phyloP scores from a whole-genome alignment of 2,113 vertebrate species.

The Sebastes fasciatus region DNA sequence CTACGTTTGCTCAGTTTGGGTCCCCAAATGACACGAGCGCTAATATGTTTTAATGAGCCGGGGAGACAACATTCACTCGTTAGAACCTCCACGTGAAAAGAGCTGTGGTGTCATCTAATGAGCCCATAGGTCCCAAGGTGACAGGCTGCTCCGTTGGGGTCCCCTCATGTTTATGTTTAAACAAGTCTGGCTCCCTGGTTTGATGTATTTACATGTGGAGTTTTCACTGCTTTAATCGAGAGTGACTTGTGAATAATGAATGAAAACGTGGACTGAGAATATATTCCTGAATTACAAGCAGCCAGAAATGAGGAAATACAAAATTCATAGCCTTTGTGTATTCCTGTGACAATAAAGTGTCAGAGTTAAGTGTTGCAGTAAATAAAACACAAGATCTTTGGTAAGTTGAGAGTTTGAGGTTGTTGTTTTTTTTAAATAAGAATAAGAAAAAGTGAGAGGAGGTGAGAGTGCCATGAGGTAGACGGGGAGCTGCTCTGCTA shows the following conservation, averaged over 20 bases:
- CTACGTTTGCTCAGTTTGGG: conserved; percentile 32
- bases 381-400: not conserved
- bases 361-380: not conserved
- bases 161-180: conserved; percentile 18
- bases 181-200: conserved; percentile 26
- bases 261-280: conserved; percentile 12
- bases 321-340: not conserved
- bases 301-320: not conserved
- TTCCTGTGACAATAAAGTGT: conserved; percentile 3
- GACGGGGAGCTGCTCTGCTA: not conserved
- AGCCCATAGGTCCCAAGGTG: conserved; percentile 42
- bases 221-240: conserved; percentile 22
- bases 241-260: conserved; percentile 29
- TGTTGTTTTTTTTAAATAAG: not conserved
- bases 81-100: conserved; percentile 13
- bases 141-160: conserved; percentile 21
- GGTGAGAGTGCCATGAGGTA: not conserved
- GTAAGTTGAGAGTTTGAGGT: not conserved
- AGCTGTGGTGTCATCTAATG: conserved; percentile 35
- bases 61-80: conserved; percentile 32
- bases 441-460: not conserved
- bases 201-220: conserved; percentile 5
- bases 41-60: conserved; percentile 63
- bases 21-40: conserved; percentile 30
- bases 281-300: not conserved